Evolutionary conservation across 2,113 vertebrate species (phyloP), one percentile per base, ranked within the genome.

Genomic region (Pelodiscus sinensis): DNA sequence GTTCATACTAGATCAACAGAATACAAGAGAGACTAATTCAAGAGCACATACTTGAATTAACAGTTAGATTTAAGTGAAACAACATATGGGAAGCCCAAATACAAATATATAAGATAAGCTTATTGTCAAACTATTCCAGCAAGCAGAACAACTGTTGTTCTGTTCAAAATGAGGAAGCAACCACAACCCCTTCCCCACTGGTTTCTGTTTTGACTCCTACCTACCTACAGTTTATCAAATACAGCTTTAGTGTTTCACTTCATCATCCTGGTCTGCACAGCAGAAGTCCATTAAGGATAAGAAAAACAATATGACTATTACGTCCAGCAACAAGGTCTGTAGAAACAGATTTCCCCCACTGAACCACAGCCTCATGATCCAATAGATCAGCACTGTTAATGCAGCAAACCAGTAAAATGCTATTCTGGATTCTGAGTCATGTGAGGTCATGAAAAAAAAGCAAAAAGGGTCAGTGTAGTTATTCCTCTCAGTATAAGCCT

Each of bases 261-360:
- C 35, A 38, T 81, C 57, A 19, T 14, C 25, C 18, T 14, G 75
- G 50, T 73, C 81, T 71, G 80, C 35, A 82, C 11, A 35, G 71
- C 80, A 52, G 68, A 25, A 21, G 44, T 55, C 65, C 80, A 82
- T 52, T 88, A 80, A n/a, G 2, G 22, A 9, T 82, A 25, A 57
- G 56, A 57, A 57, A 21, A 57, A 57, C 35, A 65, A 25, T 44
- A 44, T 6, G 44, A 44, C 44, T 6, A 6, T 44, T 44, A 44
- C 44, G 7, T 44, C 44, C 44, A 82, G 0, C 60, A 92, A 57
- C 84, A 91, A 78, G 78, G 75, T 84, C 38, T 11, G 79, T 60
- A 95, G 82, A 97, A 96, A 55, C 79, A 50, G 89, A 88, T 35
- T 75, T 91, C 81, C 91, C 90, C 78, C 82, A 92, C 75, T 2